phyloP scores from a whole-genome alignment of 2,113 vertebrate genomes.

The Calyptomena viridis region DNA sequence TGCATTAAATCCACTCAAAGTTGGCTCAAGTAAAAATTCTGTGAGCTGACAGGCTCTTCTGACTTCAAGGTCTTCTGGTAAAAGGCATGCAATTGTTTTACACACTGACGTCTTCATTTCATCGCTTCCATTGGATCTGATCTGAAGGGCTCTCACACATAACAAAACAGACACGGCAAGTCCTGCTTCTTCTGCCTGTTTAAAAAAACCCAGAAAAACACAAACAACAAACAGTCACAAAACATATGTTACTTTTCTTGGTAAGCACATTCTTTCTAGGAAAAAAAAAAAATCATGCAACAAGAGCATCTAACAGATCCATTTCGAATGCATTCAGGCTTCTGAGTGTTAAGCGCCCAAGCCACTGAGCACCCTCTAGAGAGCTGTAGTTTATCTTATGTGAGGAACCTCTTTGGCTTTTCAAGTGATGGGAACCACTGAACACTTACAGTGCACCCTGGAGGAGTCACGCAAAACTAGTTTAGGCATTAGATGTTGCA shows the following conservation, averaged over 20 bases:
- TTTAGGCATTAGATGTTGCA: background rate
- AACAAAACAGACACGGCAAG: conserved; percentile 88
- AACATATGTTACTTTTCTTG: background rate
- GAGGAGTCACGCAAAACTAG: background rate
- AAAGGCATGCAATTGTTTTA: conserved; percentile 91
- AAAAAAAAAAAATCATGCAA: background rate
- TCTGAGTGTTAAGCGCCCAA: background rate
- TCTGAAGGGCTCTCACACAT: conserved; percentile 93
- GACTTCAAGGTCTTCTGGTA: conserved; percentile 93
- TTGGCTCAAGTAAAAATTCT: conserved; percentile 90
- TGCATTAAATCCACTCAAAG: conserved; percentile 80
- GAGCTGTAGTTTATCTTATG: background rate
- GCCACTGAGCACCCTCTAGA: background rate
- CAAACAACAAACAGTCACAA: background rate
- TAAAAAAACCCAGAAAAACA: background rate
- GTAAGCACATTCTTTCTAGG: background rate
- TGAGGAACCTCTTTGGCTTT: background rate
- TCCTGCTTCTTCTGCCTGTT: conserved; percentile 84
- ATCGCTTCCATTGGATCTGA: conserved; percentile 85
- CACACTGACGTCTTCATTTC: conserved; percentile 91
- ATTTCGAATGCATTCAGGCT: background rate
- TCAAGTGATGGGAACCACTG: background rate
- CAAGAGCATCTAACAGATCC: background rate
- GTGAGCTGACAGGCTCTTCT: conserved; percentile 93
- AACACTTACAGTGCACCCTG: background rate